Conservation (phyloP, 2,888 invertebrate species). For the Macropis europaea region DNA sequence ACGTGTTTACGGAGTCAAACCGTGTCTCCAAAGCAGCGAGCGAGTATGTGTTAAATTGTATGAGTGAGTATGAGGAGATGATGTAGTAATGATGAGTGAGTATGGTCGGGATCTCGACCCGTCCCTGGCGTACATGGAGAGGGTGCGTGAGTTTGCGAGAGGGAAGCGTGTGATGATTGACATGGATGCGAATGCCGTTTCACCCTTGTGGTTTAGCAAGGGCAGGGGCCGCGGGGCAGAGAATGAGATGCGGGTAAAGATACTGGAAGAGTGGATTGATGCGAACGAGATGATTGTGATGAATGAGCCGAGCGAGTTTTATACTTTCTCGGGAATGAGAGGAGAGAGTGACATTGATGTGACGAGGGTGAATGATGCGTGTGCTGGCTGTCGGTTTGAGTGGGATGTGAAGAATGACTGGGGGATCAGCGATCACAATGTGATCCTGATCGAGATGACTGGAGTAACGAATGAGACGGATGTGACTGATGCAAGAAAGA, state of each 20-base stretch:
- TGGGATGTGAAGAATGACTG: constrained; percentile 2
- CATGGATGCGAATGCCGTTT: not conserved
- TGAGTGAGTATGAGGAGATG: no score
- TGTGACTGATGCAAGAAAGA: not conserved
- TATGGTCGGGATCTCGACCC: no score
- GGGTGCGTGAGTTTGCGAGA: not conserved
- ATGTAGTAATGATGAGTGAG: no score
- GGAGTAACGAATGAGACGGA: not conserved
- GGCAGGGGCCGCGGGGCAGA: not conserved
- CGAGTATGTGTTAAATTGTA: no score
- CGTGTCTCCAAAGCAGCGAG: no score
- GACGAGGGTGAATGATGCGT: not conserved
- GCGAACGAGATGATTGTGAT: not conserved
- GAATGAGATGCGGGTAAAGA: not conserved
- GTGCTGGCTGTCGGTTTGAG: not conserved
- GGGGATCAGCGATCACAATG: constrained; percentile 9
- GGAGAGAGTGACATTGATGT: constrained; percentile 30
- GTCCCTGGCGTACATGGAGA: no score
- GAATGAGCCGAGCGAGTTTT: constrained; percentile 8
- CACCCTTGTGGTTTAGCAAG: not conserved
- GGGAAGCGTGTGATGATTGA: not conserved
- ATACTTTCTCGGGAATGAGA: not conserved
- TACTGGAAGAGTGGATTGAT: not conserved
- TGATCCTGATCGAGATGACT: not conserved
- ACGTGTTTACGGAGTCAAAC: no score